Evolutionary conservation across 1,140 invertebrate genomes (phyloP).

Genomic region (Phocides pigmalion): DNA sequence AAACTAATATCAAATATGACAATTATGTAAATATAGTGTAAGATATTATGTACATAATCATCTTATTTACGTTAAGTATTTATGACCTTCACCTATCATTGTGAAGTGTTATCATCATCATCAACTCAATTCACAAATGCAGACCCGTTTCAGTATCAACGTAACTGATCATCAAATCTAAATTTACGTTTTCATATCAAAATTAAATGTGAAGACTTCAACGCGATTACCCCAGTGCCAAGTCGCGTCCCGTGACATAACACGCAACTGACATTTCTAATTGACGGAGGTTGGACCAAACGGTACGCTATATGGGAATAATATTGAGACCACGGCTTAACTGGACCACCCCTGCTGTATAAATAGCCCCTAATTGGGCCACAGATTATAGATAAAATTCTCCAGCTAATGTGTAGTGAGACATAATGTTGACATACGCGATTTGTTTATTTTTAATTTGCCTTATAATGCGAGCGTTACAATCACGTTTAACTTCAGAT

Average conservation of each 20-base stretch:
- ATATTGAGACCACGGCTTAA: slow-evolving; percentile 35
- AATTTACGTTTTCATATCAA: too few relatives aligned
- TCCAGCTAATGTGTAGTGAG: slow-evolving; percentile 40
- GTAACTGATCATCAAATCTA: too few relatives aligned
- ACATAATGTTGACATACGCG: slow-evolving; percentile 43
- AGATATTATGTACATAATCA: too few relatives aligned
- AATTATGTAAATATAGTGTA: too few relatives aligned
- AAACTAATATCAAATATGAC: too few relatives aligned
- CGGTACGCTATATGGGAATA: slow-evolving; percentile 18
- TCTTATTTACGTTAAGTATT: too few relatives aligned
- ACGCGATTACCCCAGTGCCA: slow-evolving; percentile 26
- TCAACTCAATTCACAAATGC: too few relatives aligned
- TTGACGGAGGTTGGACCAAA: slow-evolving; percentile 56
- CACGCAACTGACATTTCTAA: slow-evolving; percentile 63
- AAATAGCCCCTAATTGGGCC: slow-evolving; percentile 63
- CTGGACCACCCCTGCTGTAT: slow-evolving; percentile 56
- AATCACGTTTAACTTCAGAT: too few relatives aligned
- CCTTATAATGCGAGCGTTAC: slow-evolving; percentile 4
- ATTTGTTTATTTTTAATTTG: slow-evolving; percentile 38
- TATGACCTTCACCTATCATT: too few relatives aligned
- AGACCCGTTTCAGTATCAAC: too few relatives aligned
- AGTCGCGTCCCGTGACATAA: slow-evolving; percentile 45
- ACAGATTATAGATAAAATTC: slow-evolving; percentile 63
- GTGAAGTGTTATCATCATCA: too few relatives aligned
- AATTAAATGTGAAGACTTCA: slow-evolving; percentile 40